Conservation (phyloP, 92 coral and sea anemone species). For the Palythoa grandiflora region DNA sequence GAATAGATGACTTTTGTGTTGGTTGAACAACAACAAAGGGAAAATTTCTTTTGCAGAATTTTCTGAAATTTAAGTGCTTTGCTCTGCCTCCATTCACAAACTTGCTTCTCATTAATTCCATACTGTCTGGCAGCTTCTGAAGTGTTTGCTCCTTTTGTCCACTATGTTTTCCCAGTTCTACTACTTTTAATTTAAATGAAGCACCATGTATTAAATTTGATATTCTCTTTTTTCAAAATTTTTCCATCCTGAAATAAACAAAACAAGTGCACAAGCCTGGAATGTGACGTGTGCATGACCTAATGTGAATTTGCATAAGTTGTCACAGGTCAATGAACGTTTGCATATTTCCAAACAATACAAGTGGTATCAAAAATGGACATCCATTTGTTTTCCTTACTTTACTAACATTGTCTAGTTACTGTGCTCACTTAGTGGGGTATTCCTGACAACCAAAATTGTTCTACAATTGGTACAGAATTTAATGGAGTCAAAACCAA, state of each 20-base stretch:
- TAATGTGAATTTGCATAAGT: constrained; percentile 12
- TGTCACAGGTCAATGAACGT: constrained; percentile 34
- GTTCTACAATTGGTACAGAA: too few species aligned
- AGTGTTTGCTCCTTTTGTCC: neutral
- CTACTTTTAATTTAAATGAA: neutral
- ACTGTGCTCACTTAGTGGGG: too few species aligned
- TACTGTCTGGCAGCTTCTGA: constrained; percentile 29
- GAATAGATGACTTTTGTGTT: neutral
- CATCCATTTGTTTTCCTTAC: too few species aligned
- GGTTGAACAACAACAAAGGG: constrained; percentile 19
- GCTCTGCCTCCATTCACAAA: constrained; percentile 54
- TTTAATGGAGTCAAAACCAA: too few species aligned
- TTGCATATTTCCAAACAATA: constrained; percentile 15
- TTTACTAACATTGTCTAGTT: too few species aligned
- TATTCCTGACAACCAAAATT: too few species aligned
- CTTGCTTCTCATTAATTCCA: constrained; percentile 51
- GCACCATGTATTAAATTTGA: neutral
- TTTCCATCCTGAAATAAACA: constrained; percentile 19
- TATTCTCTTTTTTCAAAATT: constrained; percentile 22
- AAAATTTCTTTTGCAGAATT: constrained; percentile 29
- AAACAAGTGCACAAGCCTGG: constrained; percentile 20
- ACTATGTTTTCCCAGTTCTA: too few species aligned
- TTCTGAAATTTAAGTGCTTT: constrained; percentile 30
- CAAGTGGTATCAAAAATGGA: neutral
- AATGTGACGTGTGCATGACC: neutral